These are phyloP conservation scores for Bombus pascuorum DNA, from an alignment of 1,140 invertebrate species.

Conservation along the genomic window DNA sequence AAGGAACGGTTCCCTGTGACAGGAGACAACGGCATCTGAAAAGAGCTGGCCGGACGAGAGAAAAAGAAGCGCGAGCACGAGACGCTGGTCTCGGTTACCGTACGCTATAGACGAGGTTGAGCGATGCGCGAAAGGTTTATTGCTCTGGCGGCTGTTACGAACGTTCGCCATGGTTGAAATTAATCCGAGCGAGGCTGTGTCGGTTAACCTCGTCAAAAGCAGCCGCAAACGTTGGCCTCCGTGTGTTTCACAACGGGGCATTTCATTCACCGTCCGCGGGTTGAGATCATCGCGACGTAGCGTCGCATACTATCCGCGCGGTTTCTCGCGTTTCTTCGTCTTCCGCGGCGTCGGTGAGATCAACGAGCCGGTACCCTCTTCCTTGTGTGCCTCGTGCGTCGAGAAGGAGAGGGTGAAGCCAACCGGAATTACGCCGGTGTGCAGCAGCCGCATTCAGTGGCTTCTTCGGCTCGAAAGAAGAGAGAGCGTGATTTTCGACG, in stretches of 20 bases:
- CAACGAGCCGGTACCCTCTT: constrained; percentile 44
- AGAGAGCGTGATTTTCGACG: constrained; percentile 47
- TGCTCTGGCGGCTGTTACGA: constrained; percentile 59
- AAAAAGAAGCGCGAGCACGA: constrained; percentile 32
- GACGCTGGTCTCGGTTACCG: constrained; percentile 16
- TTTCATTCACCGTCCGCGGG: constrained; percentile 47
- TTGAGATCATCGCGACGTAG: constrained; percentile 46
- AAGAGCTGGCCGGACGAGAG: constrained; percentile 40
- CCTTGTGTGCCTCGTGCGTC: constrained; percentile 22
- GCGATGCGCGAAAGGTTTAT: constrained; percentile 64
- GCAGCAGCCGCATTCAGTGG: constrained; percentile 25
- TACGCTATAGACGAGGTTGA: constrained; percentile 43
- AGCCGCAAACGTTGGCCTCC: constrained; percentile 49
- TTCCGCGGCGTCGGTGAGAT: constrained; percentile 31
- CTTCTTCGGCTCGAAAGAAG: constrained; percentile 47
- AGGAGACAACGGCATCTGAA: constrained; percentile 42
- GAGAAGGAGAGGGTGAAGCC: constrained; percentile 41
- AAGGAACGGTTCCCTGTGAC: constrained; percentile 4
- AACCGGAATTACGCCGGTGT: constrained; percentile 38
- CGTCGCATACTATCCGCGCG: constrained; percentile 16
- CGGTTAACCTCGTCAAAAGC: constrained; percentile 74
- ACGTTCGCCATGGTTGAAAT: constrained; percentile 62
- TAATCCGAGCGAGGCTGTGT: constrained; percentile 72
- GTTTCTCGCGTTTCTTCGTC: constrained; percentile 19
- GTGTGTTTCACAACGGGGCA: constrained; percentile 60